A percentile compares a stretch with the other conserved stretches of the same genome.
Conservation (phyloP, 2,797 vertebrate genomes). For the Micromesistius poutassou region DNA sequence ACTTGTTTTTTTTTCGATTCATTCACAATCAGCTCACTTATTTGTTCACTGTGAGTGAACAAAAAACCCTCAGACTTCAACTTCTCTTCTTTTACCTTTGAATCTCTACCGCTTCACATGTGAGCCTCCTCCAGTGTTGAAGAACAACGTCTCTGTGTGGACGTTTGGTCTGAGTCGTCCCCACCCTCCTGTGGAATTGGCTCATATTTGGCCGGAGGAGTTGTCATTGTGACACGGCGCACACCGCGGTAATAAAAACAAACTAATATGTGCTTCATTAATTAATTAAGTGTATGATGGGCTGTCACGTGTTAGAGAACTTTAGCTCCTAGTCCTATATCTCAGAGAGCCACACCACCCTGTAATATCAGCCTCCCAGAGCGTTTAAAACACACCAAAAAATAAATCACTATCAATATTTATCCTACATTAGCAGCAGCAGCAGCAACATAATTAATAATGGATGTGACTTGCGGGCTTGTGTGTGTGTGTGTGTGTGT, state of each 20-base stretch:
- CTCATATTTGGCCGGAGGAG: neutral
- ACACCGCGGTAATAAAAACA: neutral
- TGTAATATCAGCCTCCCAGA: neutral
- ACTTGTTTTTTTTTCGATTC: too few species aligned
- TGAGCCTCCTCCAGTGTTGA: too few species aligned
- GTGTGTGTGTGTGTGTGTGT: conserved; percentile 2
- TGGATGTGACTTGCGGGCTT: neutral
- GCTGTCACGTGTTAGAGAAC: neutral
- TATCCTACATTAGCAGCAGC: neutral
- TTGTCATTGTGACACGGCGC: neutral
- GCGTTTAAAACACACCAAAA: neutral
- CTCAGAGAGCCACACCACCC: neutral
- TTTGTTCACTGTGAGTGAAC: too few species aligned
- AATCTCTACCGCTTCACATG: too few species aligned
- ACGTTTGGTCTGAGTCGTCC: too few species aligned
- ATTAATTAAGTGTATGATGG: neutral
- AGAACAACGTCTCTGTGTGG: too few species aligned
- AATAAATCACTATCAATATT: neutral
- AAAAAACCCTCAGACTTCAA: too few species aligned
- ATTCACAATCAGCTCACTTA: too few species aligned
- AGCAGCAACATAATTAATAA: too few species aligned
- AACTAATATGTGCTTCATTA: neutral
- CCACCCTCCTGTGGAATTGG: neutral
- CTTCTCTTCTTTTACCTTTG: too few species aligned
- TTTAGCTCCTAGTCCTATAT: neutral